phyloP scores from a whole-genome alignment of 2,888 invertebrate genomes.

The Heliothis peltigera region DNA sequence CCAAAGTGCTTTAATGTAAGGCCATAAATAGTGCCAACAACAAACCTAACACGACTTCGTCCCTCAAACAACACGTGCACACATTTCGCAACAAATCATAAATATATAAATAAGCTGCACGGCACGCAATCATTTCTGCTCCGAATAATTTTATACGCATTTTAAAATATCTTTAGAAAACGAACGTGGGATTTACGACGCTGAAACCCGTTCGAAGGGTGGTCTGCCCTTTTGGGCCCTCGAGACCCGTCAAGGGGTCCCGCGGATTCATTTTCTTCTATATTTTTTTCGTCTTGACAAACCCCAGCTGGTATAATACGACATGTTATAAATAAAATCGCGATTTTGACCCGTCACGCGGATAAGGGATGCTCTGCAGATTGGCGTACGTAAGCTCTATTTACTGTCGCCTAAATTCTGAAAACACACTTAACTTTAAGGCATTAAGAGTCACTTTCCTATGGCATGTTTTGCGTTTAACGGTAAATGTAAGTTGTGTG shows the following conservation, averaged over 20 bases:
- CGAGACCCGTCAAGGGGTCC: constrained; percentile 76
- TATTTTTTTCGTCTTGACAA: constrained; percentile 87
- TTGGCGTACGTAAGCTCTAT: constrained; percentile 63
- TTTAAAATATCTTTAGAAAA: constrained; percentile 88
- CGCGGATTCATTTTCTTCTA: constrained; percentile 83
- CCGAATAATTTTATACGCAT: constrained; percentile 89
- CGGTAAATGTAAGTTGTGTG: constrained; percentile 67
- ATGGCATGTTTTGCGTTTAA: constrained; percentile 39
- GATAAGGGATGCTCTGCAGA: constrained; percentile 82
- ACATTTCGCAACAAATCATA: constrained; percentile 71
- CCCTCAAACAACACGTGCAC: constrained; percentile 77
- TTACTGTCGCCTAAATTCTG: constrained; percentile 23
- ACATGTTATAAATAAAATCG: constrained; percentile 89
- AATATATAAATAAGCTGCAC: constrained; percentile 81
- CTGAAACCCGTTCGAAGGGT: constrained; percentile 88
- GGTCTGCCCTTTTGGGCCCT: constrained; percentile 76
- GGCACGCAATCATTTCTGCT: constrained; percentile 86
- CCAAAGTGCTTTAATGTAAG: not conserved
- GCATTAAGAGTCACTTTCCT: constrained; percentile 61
- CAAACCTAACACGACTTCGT: constrained; percentile 15
- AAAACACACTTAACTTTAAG: constrained; percentile 36
- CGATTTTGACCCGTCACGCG: constrained; percentile 89
- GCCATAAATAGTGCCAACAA: constrained; percentile 24
- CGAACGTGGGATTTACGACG: constrained; percentile 88
- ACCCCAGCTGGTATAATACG: constrained; percentile 87